These are phyloP conservation scores for Archaeoteleia sp. DNA, from an alignment of 2,888 invertebrate genomes.

Conservation along the genomic window DNA sequence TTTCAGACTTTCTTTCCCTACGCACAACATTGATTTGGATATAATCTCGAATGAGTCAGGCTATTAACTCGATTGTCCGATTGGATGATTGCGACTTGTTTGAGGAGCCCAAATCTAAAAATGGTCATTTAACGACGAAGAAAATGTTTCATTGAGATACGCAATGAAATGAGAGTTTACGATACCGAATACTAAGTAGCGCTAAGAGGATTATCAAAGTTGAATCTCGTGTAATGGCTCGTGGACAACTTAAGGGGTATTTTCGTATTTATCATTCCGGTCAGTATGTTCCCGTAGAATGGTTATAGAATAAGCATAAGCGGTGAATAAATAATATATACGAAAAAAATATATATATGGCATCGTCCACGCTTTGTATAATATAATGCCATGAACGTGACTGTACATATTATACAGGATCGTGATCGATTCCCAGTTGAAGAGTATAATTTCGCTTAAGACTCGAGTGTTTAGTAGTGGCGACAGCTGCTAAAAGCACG, in stretches of 20 bases:
- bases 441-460: conserved; percentile 56
- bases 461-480: conserved; percentile 8
- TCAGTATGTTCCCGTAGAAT: background rate
- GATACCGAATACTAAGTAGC: conserved; percentile 33
- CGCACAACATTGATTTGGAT: too few relatives aligned
- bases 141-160: too few relatives aligned
- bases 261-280: conserved; percentile 6
- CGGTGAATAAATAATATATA: conserved; percentile 37
- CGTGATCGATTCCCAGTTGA: conserved; percentile 42
- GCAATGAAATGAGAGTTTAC: background rate
- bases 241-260: conserved; percentile 15
- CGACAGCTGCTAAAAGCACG: conserved; percentile 3
- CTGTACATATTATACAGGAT: conserved; percentile 49
- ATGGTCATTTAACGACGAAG: too few relatives aligned
- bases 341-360: conserved; percentile 5
- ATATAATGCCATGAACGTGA: conserved; percentile 48
- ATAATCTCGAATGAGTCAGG: too few relatives aligned
- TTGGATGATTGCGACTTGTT: too few relatives aligned
- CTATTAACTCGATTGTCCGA: too few relatives aligned
- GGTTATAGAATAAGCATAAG: conserved; percentile 7
- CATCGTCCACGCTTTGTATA: conserved; percentile 16
- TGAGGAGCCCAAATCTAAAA: too few relatives aligned
- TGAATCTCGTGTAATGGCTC: conserved; percentile 14
- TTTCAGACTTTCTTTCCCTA: too few relatives aligned
- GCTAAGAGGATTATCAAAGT: conserved; percentile 42